phyloP scores from a whole-genome alignment of 1,140 invertebrate species.

The Helicoverpa armigera region DNA sequence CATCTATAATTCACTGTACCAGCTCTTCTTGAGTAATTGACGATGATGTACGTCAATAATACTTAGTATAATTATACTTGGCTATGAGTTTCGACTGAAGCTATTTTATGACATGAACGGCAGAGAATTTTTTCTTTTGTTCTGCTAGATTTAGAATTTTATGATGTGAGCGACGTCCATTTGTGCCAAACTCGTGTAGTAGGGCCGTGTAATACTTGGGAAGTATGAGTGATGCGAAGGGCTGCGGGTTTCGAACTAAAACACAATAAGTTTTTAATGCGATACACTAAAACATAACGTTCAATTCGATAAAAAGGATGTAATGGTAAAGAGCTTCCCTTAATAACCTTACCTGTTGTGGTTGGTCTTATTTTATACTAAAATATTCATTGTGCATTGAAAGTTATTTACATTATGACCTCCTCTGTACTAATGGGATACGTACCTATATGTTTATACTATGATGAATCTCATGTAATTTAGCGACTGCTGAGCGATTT shows the following conservation, averaged over 20 bases:
- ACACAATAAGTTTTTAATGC: too few species aligned
- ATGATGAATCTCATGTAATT: not conserved
- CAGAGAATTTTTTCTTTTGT: conserved; percentile 2
- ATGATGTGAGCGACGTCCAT: not conserved
- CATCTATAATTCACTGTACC: too few species aligned
- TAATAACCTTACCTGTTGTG: too few species aligned
- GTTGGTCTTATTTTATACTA: too few species aligned
- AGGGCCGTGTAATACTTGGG: not conserved
- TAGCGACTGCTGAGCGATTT: not conserved
- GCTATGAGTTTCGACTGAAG: conserved; percentile 15
- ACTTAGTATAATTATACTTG: conserved; percentile 25
- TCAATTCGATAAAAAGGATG: too few species aligned
- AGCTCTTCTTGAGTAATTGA: conserved; percentile 8
- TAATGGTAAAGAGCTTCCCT: too few species aligned
- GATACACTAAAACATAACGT: too few species aligned
- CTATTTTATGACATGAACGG: conserved; percentile 6
- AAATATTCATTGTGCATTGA: too few species aligned
- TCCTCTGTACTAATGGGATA: too few species aligned
- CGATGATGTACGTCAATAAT: conserved; percentile 23
- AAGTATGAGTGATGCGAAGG: too few species aligned
- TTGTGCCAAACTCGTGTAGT: not conserved
- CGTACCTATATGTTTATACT: not conserved
- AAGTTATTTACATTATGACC: too few species aligned
- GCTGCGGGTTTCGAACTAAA: too few species aligned
- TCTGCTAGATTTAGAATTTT: not conserved